Evolutionary conservation across 2,888 invertebrate genomes (phyloP), one percentile per base, ranked within the genome.

Genomic region (Campaea margaritaria): DNA sequence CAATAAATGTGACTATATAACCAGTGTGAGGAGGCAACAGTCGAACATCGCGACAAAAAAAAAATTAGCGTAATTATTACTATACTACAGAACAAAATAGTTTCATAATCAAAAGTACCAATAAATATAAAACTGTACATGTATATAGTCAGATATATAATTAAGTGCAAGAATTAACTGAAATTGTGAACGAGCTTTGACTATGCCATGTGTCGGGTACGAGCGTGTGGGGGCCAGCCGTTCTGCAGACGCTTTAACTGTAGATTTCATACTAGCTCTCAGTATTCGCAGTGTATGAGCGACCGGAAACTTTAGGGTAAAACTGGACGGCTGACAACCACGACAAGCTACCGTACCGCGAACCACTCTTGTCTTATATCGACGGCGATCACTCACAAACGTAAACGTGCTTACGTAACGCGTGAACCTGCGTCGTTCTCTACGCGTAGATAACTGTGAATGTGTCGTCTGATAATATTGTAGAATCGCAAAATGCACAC

Each of bases 71-170:
- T 93, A 93, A 93, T 93, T n/a, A n/a, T n/a, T 93, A 93, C 92
- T 93, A 81, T 80, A 93, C 91, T 69, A 67, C 65, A 62, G 84
- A 91, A 81, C 90, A 87, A 87, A 91, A 93, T 94, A 93, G 93
- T 89, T 87, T 91, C 92, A 93, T 93, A 94, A 94, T 94, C 93
- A 94, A 95, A 95, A 93, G 95, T 95, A 95, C 95, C 95, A 95
- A 92, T 93, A 92, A 91, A 89, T 89, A 85, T 87, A 84, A 85
- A 86, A 86, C 85, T 83, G 88, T 89, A 91, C 88, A 83, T 88
- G 78, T 90, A 91, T 90, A 87, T 90, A 83, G 76, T 65, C 67
- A 65, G 59, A 59, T 59, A 65, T 64, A 67, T 69, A 56, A 64
- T 52, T 67, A 69, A 69, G 69, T 69, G 69, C 69, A 64, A 69